A percentile compares a stretch with the other conserved stretches of the same genome.
Evolutionary conservation across 2,888 invertebrate species (phyloP).

Genomic region (Crematogaster levior): DNA sequence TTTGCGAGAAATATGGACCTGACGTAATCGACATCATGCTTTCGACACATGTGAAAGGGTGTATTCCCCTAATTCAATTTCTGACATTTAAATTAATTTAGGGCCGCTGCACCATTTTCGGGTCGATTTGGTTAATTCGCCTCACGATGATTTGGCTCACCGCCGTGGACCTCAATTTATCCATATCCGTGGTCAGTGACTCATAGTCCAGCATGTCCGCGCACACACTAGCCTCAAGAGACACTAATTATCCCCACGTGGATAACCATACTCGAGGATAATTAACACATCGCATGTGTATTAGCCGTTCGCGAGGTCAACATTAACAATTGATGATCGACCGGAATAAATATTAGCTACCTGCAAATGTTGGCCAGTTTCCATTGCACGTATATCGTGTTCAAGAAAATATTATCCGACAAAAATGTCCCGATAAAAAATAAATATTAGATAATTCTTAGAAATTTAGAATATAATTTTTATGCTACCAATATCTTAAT

Average conservation of each 20-base stretch:
- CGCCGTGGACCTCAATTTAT: constrained; percentile 44
- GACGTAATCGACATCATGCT: constrained; percentile 17
- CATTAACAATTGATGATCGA: constrained; percentile 36
- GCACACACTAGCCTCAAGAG: constrained; percentile 44
- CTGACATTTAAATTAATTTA: constrained; percentile 39
- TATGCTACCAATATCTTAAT: background rate
- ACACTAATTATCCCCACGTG: constrained; percentile 33
- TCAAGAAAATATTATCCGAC: constrained; percentile 21
- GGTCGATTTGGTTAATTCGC: constrained; percentile 37
- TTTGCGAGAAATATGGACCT: background rate
- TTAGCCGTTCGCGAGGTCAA: constrained; percentile 32
- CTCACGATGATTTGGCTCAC: constrained; percentile 32
- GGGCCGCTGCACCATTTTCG: constrained; percentile 26
- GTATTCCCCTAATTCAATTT: constrained; percentile 9
- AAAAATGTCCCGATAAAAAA: background rate
- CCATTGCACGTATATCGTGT: background rate
- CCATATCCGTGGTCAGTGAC: constrained; percentile 33
- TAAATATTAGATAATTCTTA: constrained; percentile 3
- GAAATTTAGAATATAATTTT: background rate
- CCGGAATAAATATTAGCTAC: constrained; percentile 29
- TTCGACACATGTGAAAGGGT: background rate
- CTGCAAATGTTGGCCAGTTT: constrained; percentile 5
- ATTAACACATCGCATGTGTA: constrained; percentile 37
- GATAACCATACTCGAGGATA: constrained; percentile 63
- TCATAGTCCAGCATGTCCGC: constrained; percentile 40